Evolutionary conservation across 2,797 vertebrate species (phyloP), one percentile per base, ranked within the genome.

Genomic region (Kryptolebias ocellatus): DNA sequence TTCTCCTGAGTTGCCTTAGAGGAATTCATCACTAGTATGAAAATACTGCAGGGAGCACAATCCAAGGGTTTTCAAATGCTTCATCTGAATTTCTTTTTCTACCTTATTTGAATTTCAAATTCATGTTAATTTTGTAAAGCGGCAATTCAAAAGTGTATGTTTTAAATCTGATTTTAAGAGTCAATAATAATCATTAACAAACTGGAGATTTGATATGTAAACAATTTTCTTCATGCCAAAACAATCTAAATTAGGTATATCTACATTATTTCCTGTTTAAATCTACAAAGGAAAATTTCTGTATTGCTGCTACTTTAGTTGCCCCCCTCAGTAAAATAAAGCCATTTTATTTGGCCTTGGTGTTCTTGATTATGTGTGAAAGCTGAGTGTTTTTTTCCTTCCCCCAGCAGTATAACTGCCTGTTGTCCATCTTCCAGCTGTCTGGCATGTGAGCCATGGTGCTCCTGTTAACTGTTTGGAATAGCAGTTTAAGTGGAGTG

Each of bases 401-500:
- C 37, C 20, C 8, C 17, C 29, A 51, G 18, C 8, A 44, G 1
- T 17, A 18, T 4, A 18, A 60, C 57, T 56, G 63, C 18, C 47
- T 16, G 61, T 66, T 84, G 78, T 90, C 70, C 69, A 78, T 88
- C 79, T 90, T 78, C 70, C 68, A 63, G 67, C 80, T 87, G 74
- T 87, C 71, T 80, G 61, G 16, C 74, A 45, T 53, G 59, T 44
- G 72, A 59, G 61, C 67, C 70, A 71, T 53, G 54, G 70, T 67
- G 66, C 64, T 75, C 72, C 74, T 68, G 79, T 87, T 89, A 90
- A 88, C 85, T 85, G 84, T 84, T 78, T 83, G 66, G 72, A 87
- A 89, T 83, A 89, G 88, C 80, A 78, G 79, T 90, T 89, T 90
- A 89, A 92, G 88, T 83, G 75, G 71, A 76, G 83, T 87, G 87